These are phyloP conservation scores for Chrosomus eos DNA, from an alignment of 2,797 vertebrate species.

Conservation along the genomic window DNA sequence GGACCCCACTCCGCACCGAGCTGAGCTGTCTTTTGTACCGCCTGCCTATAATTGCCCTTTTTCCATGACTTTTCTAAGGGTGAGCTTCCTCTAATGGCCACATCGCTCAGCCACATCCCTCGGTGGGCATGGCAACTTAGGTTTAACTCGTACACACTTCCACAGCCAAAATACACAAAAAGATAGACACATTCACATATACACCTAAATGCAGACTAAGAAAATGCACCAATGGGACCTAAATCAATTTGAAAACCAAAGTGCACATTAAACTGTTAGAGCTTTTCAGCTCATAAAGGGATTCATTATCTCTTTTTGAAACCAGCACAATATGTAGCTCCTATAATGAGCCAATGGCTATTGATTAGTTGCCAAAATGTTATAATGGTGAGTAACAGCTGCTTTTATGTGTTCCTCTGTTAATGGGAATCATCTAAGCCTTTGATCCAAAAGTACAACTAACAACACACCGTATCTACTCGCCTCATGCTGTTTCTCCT, in stretches of 20 bases:
- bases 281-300: conserved; percentile 54
- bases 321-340: conserved; percentile 45
- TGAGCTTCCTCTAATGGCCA: conserved; percentile 50
- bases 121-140: conserved; percentile 49
- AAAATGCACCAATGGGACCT: conserved; percentile 36
- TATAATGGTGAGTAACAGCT: conserved; percentile 53
- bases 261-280: conserved; percentile 55
- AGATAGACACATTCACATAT: conserved; percentile 31
- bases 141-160: conserved; percentile 34
- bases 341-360: conserved; percentile 56
- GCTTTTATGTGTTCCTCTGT: conserved; percentile 45
- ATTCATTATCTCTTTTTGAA: conserved; percentile 58
- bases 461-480: conserved; percentile 39
- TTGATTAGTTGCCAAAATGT: conserved; percentile 61
- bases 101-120: conserved; percentile 57
- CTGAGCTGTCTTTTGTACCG: conserved; percentile 49
- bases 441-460: conserved; percentile 56
- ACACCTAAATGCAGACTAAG: neutral
- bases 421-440: conserved; percentile 55
- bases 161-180: neutral
- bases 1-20: conserved; percentile 29
- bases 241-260: conserved; percentile 47
- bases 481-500: conserved; percentile 1
- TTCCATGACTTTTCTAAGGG: conserved; percentile 51
- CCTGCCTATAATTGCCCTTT: conserved; percentile 52